phyloP scores from a whole-genome alignment of 2,888 invertebrate species.

The Epicampocera succincta region DNA sequence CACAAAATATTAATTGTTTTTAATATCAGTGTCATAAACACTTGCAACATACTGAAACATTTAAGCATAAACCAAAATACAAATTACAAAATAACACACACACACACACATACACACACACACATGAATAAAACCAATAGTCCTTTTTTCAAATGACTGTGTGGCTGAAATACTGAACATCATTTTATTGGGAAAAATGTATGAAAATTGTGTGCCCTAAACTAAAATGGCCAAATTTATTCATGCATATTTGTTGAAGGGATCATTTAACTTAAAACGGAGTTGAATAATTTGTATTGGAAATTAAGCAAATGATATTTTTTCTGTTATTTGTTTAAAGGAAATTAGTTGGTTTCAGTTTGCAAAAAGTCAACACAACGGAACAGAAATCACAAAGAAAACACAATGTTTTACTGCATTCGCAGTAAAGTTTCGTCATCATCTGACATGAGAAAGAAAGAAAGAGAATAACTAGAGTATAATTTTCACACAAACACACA shows the following conservation, averaged over 20 bases:
- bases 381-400: conserved; percentile 12
- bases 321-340: neutral
- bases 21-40: conserved; percentile 46
- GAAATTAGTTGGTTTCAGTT: conserved; percentile 31
- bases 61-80: conserved; percentile 11
- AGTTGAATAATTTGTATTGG: too few relatives aligned
- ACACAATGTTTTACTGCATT: neutral
- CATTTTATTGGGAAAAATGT: neutral
- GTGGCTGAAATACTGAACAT: conserved; percentile 29
- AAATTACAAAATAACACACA: neutral
- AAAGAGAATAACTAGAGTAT: neutral
- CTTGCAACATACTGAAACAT: conserved; percentile 25
- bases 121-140: neutral
- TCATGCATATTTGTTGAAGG: too few relatives aligned
- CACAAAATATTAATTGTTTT: conserved; percentile 57
- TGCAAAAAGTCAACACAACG: conserved; percentile 20
- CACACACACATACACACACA: conserved; percentile 26
- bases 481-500: neutral
- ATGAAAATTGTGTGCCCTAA: too few relatives aligned
- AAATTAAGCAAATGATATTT: neutral
- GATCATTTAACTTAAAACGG: too few relatives aligned
- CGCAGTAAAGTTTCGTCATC: neutral
- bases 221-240: too few relatives aligned
- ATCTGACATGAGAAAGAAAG: conserved; percentile 26
- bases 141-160: conserved; percentile 28